phyloP scores from a whole-genome alignment of 2,113 vertebrate species.

The Ictalurus punctatus region DNA sequence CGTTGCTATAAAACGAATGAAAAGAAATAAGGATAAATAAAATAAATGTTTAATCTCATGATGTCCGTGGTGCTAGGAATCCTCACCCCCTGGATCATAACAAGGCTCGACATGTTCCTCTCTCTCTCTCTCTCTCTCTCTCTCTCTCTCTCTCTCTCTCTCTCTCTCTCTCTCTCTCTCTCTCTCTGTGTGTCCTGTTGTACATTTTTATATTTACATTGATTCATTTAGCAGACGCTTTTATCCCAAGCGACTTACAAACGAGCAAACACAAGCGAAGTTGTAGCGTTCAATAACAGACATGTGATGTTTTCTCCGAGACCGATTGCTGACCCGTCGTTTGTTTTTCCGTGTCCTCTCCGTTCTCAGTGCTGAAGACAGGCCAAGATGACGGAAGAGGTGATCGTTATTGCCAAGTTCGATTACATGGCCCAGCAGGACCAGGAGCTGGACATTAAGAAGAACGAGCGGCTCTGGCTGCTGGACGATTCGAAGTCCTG shows the following conservation, averaged over 20 bases:
- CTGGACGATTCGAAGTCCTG: constrained; percentile 90
- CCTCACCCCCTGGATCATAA: not conserved
- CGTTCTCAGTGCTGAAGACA: constrained; percentile 64
- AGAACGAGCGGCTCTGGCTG: constrained; percentile 88
- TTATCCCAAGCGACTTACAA: too few relatives aligned
- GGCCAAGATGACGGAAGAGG: constrained; percentile 90
- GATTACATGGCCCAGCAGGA: constrained; percentile 93
- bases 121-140: not conserved
- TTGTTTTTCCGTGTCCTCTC: not conserved
- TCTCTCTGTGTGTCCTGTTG: too few relatives aligned
- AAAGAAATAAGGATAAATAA: not conserved
- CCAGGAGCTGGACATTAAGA: constrained; percentile 91
- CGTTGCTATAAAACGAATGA: not conserved
- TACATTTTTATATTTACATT: too few relatives aligned
- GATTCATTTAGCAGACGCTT: too few relatives aligned
- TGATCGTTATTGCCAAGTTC: constrained; percentile 90
- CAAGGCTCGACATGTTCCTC: not conserved
- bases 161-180: too few relatives aligned
- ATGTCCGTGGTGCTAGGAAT: not conserved
- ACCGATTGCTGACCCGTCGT: not conserved
- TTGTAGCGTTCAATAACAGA: not conserved
- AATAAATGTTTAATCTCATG: not conserved
- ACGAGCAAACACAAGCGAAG: too few relatives aligned
- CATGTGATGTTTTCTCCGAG: not conserved
- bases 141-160: too few relatives aligned